Evolutionary conservation across 2,888 invertebrate species (phyloP).

Genomic region (Spialia ferax): DNA sequence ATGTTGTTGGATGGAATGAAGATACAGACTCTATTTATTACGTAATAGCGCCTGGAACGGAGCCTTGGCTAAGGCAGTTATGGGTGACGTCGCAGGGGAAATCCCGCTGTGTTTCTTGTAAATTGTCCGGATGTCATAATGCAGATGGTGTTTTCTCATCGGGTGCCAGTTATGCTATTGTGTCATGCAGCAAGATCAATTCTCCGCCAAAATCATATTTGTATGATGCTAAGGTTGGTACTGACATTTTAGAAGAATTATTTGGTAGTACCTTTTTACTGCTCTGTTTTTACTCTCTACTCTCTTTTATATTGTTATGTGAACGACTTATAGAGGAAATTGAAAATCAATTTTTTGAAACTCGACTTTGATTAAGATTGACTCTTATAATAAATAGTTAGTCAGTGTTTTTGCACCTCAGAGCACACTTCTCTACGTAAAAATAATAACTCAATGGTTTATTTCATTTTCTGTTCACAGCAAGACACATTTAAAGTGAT

Average conservation of each 20-base stretch:
- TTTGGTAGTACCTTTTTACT: too few relatives aligned
- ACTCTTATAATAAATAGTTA: too few relatives aligned
- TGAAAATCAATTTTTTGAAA: too few relatives aligned
- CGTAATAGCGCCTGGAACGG: conserved; percentile 87
- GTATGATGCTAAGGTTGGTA: conserved; percentile 72
- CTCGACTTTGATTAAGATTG: too few relatives aligned
- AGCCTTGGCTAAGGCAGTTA: conserved; percentile 91
- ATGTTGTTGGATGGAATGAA: conserved; percentile 88
- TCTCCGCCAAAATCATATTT: conserved; percentile 75
- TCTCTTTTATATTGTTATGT: too few relatives aligned
- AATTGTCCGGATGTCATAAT: conserved; percentile 88
- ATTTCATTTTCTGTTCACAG: conserved; percentile 52
- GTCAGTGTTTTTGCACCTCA: too few relatives aligned
- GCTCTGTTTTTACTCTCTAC: too few relatives aligned
- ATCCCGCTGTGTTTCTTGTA: conserved; percentile 88
- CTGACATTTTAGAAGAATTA: too few relatives aligned
- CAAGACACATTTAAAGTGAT: conserved; percentile 73
- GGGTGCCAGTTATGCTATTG: conserved; percentile 64
- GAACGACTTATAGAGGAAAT: too few relatives aligned
- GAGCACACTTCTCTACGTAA: too few relatives aligned
- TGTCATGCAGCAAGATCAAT: conserved; percentile 69
- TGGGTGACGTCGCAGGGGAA: conserved; percentile 84
- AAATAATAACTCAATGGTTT: not conserved
- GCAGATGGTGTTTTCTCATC: conserved; percentile 88
- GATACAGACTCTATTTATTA: conserved; percentile 88